Conservation (phyloP, 2,113 vertebrate species). For the Pycnonotus jocosus region DNA sequence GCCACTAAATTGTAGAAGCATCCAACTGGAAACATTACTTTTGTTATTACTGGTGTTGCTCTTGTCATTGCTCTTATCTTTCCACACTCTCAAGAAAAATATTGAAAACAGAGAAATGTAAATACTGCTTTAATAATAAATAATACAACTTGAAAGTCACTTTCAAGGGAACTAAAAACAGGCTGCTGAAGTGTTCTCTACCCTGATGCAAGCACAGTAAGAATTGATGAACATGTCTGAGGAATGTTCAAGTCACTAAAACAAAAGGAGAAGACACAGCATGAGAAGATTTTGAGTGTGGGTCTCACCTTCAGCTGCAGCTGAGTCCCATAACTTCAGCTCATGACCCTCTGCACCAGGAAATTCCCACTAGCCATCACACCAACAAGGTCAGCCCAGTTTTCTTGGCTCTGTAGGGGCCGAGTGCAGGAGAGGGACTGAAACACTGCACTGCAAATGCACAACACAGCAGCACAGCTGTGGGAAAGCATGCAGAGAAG, state of each 20-base stretch:
- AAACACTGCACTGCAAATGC: not conserved
- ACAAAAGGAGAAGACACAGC: not conserved
- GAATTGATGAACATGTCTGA: not conserved
- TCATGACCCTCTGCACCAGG: not conserved
- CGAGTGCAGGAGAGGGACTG: not conserved
- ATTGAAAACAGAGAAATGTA: not conserved
- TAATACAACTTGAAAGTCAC: not conserved
- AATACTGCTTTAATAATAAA: not conserved
- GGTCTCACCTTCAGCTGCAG: not conserved
- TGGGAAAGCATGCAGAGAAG: not conserved
- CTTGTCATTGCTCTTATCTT: not conserved
- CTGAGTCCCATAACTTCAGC: not conserved
- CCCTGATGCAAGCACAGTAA: not conserved
- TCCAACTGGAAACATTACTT: not conserved
- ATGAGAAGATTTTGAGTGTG: not conserved
- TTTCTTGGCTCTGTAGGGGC: not conserved
- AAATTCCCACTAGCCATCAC: not conserved
- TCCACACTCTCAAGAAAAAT: not conserved
- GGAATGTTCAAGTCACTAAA: rapidly evolving
- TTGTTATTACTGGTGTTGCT: not conserved
- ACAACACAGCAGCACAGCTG: not conserved
- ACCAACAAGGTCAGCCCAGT: not conserved
- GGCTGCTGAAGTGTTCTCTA: not conserved
- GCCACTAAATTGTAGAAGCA: not conserved
- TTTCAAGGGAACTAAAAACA: not conserved